Evolutionary conservation across 2,888 invertebrate genomes (phyloP), one percentile per base, ranked within the genome.

Genomic region (Ceraclea dissimilis): DNA sequence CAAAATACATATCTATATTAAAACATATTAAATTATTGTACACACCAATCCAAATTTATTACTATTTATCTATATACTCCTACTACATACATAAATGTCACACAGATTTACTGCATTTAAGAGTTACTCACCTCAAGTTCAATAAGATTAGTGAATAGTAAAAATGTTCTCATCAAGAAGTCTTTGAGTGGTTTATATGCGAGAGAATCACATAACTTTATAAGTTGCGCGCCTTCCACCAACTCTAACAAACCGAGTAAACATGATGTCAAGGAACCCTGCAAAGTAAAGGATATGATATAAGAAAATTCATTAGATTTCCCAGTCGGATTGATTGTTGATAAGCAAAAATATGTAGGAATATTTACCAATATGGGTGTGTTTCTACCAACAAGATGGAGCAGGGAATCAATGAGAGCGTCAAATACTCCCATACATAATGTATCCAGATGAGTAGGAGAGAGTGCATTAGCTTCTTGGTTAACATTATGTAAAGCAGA

Each of bases 211-310:
- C 93, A 92, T 47, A 94, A 75, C 16, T 89, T 79, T 63, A 87
- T 86, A 70, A 93, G 95, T 67, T 95, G 94, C 22, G 85, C 86
- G 62, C 93, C 91, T 63, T 90, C 90, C 66, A 96, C 79, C 2
- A 94, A 75, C 68, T 93, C 90, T 67, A 96, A 78, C 46, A 92
- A 79, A 1, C 93, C 92, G 20, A 93, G 80, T 17, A 96, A 75
- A 67, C 91, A 93, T 1, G 92, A 88, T 11, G 95, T 93, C 70
- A 96, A 77, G 63, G 88, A 86, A 2, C 93, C 88, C 88, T 88
- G 70, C 48, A 73, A 56, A 22, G 47, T 21, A 33, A 49, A 52
- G 56, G 16, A 19, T 39, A 39, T 4, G 8, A 39, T 16, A 39
- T 39, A 39, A 8, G 5, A 39, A 39, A 39, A n/a, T 39, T 4